Conservation (phyloP, 2,113 vertebrate genomes). For the Myrmecobius fasciatus region DNA sequence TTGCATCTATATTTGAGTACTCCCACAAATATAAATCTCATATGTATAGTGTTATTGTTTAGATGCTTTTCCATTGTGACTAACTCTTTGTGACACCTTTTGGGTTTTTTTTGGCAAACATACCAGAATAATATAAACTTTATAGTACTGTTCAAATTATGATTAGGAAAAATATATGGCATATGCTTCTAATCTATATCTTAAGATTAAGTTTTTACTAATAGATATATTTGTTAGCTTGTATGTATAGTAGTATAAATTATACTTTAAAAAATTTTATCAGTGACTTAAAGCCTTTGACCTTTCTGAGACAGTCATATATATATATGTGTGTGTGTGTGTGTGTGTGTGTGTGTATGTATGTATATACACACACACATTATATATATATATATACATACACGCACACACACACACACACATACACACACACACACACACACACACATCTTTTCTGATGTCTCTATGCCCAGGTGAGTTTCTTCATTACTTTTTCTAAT, state of each 20-base stretch:
- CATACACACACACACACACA: too few species aligned
- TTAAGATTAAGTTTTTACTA: not conserved
- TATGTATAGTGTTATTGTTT: too few species aligned
- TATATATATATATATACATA: too few species aligned
- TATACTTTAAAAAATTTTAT: not conserved
- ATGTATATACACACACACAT: too few species aligned
- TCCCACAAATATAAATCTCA: not conserved
- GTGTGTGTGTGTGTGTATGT: too few species aligned
- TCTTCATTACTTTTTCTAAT: not conserved
- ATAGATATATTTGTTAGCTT: not conserved
- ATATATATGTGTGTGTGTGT: too few species aligned
- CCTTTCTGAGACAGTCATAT: not conserved
- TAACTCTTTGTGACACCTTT: too few species aligned
- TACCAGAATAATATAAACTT: too few species aligned
- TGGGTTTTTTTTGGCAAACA: too few species aligned
- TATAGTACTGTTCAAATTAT: too few species aligned
- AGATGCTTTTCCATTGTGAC: too few species aligned
- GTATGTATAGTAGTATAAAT: not conserved
- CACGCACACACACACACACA: not conserved
- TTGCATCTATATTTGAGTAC: not conserved
- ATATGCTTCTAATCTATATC: not conserved
- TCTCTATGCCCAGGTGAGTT: not conserved
- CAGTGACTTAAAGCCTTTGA: not conserved
- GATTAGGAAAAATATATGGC: too few species aligned
- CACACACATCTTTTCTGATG: not conserved